Evolutionary conservation across 2,113 vertebrate genomes (phyloP).

Genomic region (Spermophilus dauricus): DNA sequence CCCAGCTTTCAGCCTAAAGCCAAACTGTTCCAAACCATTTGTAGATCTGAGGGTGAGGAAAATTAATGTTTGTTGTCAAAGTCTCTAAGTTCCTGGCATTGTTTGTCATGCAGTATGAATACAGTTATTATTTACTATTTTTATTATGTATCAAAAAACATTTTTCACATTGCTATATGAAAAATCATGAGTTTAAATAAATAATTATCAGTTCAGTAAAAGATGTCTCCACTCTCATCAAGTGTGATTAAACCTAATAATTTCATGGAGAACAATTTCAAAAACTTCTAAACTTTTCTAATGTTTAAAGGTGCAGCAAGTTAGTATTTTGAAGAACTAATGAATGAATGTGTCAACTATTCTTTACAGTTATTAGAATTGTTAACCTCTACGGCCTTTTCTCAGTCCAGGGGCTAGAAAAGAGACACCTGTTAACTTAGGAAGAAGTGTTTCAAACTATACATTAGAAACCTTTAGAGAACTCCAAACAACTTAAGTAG

Average conservation of each 20-base stretch:
- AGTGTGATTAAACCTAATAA: neutral
- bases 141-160: constrained; percentile 7
- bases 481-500: neutral
- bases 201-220: neutral
- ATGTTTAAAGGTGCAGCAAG: neutral
- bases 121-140: neutral
- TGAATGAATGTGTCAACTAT: neutral
- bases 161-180: neutral
- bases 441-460: neutral
- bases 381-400: neutral
- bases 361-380: neutral
- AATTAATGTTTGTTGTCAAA: neutral
- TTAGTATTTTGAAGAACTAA: neutral
- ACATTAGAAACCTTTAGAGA: neutral
- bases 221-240: neutral
- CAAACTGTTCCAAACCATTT: neutral
- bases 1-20: neutral
- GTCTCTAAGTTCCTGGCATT: neutral
- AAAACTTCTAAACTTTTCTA: constrained; percentile 6
- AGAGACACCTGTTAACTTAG: neutral
- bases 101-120: neutral
- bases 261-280: neutral
- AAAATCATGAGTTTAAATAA: constrained; percentile 49
- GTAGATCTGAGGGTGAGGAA: neutral
- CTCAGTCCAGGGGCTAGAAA: neutral